Base-by-base conservation (phyloP, 2,888 invertebrate genomes). In the Eurytoma californica region DNA sequence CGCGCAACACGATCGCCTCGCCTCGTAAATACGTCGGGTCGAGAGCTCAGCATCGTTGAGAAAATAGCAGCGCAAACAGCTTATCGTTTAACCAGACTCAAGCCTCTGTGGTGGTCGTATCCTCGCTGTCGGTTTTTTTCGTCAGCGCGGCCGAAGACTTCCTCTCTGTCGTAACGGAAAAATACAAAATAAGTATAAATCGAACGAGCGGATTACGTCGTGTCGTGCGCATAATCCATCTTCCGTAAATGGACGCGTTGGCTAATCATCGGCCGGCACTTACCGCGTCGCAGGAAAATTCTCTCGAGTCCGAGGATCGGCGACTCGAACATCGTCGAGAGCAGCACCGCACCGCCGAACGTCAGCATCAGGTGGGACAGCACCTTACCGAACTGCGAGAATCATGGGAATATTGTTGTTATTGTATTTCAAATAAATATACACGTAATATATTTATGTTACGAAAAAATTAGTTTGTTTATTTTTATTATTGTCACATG, bases 221-320 rank as follows among this genome's bases (percentile, higher is more conserved):
- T 61, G 24, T 58, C 3, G 63, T 18, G 55, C 24, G 55, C 39
- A 20, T 39, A 58, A 65, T 66, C 18, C 63, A 39, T 67, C 65
- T 39, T 67, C 53, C 39, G 28, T 58, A 63, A 58, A 14, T 13
- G 18, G n/a, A 63, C 30, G 24, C 51, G 18, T 20, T 39, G 7
- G 58, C 39, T 68, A 14, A 63, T 69, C 28, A 24, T 53, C 24
- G n/a, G 47, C 51, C 24, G 13, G 16, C 60, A 82, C 77, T 92
- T 91, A 85, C 93, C 91, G 84, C 90, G 90, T 84, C 91, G 90
- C 0, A 94, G 89, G n/a, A 95, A 90, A 81, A 94, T 92, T 85
- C 93, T 94, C 88, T 95, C 94, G 66, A 95, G 91, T 3, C 94
- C 93, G 83, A 94, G 94, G 84, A 95, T 92, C 2, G 95, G 95